Evolutionary conservation across 2,113 vertebrate species (phyloP), one percentile per base, ranked within the genome.

Genomic region (Syrrhaptes paradoxus): DNA sequence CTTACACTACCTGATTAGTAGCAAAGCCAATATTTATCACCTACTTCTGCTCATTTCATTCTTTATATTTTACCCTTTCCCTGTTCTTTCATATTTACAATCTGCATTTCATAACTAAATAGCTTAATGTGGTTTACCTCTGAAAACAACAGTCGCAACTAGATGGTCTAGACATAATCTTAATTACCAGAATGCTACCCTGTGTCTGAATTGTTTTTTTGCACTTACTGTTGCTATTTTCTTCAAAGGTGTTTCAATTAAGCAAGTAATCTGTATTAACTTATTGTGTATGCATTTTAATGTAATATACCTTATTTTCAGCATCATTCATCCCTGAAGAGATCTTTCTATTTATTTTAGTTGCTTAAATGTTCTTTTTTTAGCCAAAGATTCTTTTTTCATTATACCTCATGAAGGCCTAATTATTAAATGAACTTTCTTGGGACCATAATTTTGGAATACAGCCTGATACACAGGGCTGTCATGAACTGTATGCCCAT

Each of bases 171-270:
- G 90, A 95, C 85, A 90, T 78, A 74, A 86, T 71, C 90, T 93
- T 95, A 95, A 93, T 92, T 92, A 93, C 52, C 45, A 96, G 94
- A 95, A 95, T 74, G 41, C 16, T 86, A 94, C 90, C 83, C 70
- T 11, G 34, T 54, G 11, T 89, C 83, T 94, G 59, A 92, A 94
- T 76, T 57, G 54, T 34, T 90, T 95, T 95, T 90, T 87, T 77
- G 85, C 75, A 72, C 76, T 77, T 70, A 78, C 65, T 71, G 80
- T 81, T 94, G 87, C 15, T 96, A 74, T 94, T 96, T 95, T 77
- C 85, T 90, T 93, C 84, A 95, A 85, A 93, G 86, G 72, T 24
- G 5, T 90, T 96, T 96, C 90, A 95, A 93, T 94, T 84, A 96
- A 83, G 57, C 48, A 74, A 90, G 87, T 71, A 85, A 95, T 86